Percentiles rank a stretch among this genome's conserved stretches.
Evolutionary conservation across 2,888 invertebrate species (phyloP).

Genomic region (Anagyrus pseudococci): DNA sequence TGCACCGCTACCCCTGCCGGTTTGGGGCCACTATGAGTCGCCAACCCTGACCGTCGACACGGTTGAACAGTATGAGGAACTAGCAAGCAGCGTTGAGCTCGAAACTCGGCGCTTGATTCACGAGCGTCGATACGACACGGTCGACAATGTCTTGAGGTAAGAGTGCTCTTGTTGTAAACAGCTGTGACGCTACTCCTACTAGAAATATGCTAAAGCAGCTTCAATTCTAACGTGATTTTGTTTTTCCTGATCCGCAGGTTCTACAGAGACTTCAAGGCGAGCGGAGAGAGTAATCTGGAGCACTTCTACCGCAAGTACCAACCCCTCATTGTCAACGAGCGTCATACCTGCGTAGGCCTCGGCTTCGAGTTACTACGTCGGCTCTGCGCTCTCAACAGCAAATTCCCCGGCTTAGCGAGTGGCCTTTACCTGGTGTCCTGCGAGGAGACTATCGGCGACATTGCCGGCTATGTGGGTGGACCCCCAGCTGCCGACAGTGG

Average conservation of each 20-base stretch:
- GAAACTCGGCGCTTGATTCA: constrained; percentile 81
- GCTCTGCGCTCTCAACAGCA: constrained; percentile 60
- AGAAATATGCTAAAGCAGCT: no score
- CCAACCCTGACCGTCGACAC: constrained; percentile 64
- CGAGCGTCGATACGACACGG: constrained; percentile 88
- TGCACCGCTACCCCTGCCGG: constrained; percentile 78
- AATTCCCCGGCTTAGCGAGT: constrained; percentile 72
- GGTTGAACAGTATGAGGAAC: constrained; percentile 76
- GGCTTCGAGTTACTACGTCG: constrained; percentile 80
- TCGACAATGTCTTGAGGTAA: constrained; percentile 79
- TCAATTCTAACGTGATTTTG: no score
- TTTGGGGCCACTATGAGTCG: constrained; percentile 70
- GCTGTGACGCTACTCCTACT: no score
- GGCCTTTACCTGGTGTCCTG: constrained; percentile 82
- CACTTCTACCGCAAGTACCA: constrained; percentile 79
- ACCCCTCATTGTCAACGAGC: constrained; percentile 78
- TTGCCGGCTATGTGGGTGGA: constrained; percentile 60
- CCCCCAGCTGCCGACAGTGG: constrained; percentile 67
- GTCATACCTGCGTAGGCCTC: constrained; percentile 89
- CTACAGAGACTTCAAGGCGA: constrained; percentile 66
- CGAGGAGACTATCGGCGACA: constrained; percentile 72
- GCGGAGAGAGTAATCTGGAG: constrained; percentile 70
- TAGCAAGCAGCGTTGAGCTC: constrained; percentile 80
- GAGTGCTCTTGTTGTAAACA: no score
- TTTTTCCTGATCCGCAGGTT: constrained; percentile 66